These are phyloP conservation scores for Taenioides sp. DNA, from an alignment of 2,797 vertebrate genomes.

Conservation along the genomic window DNA sequence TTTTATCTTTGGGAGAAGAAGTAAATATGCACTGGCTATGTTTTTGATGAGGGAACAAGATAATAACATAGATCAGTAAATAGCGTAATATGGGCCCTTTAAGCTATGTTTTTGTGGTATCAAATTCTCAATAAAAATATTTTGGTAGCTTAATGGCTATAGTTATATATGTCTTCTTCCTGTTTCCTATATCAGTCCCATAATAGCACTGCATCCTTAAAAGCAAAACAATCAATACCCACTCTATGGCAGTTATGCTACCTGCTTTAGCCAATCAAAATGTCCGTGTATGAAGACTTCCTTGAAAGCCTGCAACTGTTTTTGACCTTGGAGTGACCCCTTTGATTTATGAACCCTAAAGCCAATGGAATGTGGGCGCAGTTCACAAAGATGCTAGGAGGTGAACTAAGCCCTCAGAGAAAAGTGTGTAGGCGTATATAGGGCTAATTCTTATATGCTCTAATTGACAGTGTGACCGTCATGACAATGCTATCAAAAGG, in stretches of 20 bases:
- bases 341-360: slow-evolving; percentile 36
- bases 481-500: slow-evolving; percentile 4
- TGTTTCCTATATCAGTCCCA: neutral
- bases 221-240: slow-evolving; percentile 26
- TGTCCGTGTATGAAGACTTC: neutral
- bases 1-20: too few species aligned
- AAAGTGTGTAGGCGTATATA: slow-evolving; percentile 14
- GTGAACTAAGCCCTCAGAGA: slow-evolving; percentile 56
- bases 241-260: slow-evolving; percentile 9
- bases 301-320: neutral
- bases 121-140: slow-evolving; percentile 2
- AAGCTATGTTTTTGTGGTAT: neutral
- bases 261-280: neutral
- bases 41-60: too few species aligned
- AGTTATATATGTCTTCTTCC: neutral
- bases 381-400: slow-evolving; percentile 46
- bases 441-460: slow-evolving; percentile 43
- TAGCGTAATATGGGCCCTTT: too few species aligned
- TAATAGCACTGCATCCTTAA: slow-evolving; percentile 10
- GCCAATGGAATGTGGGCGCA: slow-evolving; percentile 15
- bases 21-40: too few species aligned
- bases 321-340: slow-evolving; percentile 21
- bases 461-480: slow-evolving; percentile 66
- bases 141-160: neutral
- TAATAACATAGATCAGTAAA: too few species aligned